phyloP scores from a whole-genome alignment of 1,140 invertebrate species.

The Dufourea novaeangliae region DNA sequence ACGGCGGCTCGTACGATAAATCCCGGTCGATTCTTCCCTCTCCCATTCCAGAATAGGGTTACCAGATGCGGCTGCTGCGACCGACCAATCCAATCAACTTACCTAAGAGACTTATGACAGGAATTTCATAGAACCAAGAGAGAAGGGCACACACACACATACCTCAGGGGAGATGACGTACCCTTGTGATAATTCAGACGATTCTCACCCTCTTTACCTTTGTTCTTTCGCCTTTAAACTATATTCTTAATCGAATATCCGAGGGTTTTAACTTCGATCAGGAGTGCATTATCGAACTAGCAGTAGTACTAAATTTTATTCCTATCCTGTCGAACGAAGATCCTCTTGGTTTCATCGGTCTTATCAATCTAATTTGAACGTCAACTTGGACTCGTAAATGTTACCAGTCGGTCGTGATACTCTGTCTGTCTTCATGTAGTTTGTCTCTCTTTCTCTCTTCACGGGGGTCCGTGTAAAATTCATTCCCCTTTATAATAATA shows the following conservation, averaged over 20 bases:
- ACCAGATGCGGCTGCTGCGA: constrained; percentile 29
- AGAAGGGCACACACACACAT: constrained; percentile 13
- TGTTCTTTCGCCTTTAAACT: constrained; percentile 23
- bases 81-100: constrained; percentile 59
- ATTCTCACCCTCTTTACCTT: background rate
- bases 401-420: background rate
- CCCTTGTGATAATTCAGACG: constrained; percentile 24
- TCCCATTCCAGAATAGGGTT: constrained; percentile 51
- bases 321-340: background rate
- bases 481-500: constrained; percentile 67
- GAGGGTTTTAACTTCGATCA: constrained; percentile 16
- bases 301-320: constrained; percentile 14
- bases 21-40: constrained; percentile 46
- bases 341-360: background rate
- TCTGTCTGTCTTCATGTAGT: too few relatives aligned
- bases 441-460: background rate
- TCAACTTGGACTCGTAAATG: constrained; percentile 1
- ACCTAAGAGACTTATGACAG: constrained; percentile 53
- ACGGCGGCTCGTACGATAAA: constrained; percentile 45
- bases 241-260: constrained; percentile 39
- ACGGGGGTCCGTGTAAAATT: constrained; percentile 56
- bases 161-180: constrained; percentile 10
- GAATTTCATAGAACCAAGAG: constrained; percentile 56
- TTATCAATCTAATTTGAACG: constrained; percentile 36
- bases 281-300: constrained; percentile 11